Conservation (phyloP, 2,797 vertebrate genomes). For the Emydoidea blandingii region DNA sequence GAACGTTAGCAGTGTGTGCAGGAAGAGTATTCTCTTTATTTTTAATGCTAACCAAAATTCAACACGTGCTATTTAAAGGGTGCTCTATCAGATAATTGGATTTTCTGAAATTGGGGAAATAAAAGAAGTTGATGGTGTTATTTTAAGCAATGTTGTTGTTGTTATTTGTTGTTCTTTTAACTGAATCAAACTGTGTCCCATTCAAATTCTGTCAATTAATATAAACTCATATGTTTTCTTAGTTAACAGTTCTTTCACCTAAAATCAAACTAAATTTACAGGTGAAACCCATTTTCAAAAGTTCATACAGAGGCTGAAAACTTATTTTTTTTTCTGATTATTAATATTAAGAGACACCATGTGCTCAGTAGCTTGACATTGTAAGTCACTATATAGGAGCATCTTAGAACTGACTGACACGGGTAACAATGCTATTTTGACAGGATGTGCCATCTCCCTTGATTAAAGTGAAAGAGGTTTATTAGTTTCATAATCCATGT, state of each 20-base stretch:
- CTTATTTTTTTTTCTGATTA: neutral
- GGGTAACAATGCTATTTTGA: conserved; percentile 25
- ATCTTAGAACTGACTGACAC: neutral
- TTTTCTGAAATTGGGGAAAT: conserved; percentile 15
- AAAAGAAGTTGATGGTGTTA: neutral
- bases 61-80: neutral
- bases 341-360: neutral
- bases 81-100: neutral
- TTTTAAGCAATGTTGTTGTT: neutral
- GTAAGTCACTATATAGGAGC: neutral
- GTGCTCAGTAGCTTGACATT: neutral
- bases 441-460: conserved; percentile 39
- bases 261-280: neutral
- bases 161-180: neutral
- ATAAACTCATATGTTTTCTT: neutral
- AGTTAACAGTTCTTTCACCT: neutral
- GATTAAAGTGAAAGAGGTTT: conserved; percentile 32
- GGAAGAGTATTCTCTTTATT: neutral
- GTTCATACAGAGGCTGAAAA: neutral
- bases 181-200: neutral
- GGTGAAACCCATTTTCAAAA: neutral
- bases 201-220: neutral
- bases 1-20: neutral
- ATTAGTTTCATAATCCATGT: conserved; percentile 62
- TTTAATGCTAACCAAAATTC: neutral